phyloP scores from a whole-genome alignment of 1,140 invertebrate genomes.

The Cydia splendana region DNA sequence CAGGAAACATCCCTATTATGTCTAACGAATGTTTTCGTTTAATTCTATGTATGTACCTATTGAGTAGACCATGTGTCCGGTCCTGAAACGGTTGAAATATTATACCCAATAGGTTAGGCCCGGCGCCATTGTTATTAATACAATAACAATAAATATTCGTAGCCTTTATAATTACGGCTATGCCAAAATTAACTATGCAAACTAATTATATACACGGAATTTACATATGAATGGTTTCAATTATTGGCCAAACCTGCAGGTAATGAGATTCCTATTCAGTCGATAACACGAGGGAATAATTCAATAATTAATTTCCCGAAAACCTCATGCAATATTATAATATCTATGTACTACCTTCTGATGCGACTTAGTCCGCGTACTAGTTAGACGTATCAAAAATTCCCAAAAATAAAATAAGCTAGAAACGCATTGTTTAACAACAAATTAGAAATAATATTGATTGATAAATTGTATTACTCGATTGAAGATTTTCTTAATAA shows the following conservation, averaged over 20 bases:
- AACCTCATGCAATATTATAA: too few relatives aligned
- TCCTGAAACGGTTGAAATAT: background rate
- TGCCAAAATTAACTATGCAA: background rate
- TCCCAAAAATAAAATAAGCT: too few relatives aligned
- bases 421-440: too few relatives aligned
- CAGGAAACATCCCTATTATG: too few relatives aligned
- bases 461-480: too few relatives aligned
- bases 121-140: background rate
- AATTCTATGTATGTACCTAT: background rate
- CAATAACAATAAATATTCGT: conserved; percentile 12
- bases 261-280: conserved; percentile 13
- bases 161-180: background rate
- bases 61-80: background rate
- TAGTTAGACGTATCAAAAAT: too few relatives aligned
- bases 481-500: too few relatives aligned
- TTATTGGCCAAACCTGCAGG: conserved; percentile 2
- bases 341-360: too few relatives aligned
- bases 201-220: background rate
- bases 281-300: background rate
- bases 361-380: too few relatives aligned
- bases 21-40: too few relatives aligned
- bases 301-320: background rate
- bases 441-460: too few relatives aligned
- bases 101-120: background rate
- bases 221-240: background rate